Evolutionary conservation across 2,888 invertebrate genomes (phyloP).

Genomic region (Halictus quadricinctus): DNA sequence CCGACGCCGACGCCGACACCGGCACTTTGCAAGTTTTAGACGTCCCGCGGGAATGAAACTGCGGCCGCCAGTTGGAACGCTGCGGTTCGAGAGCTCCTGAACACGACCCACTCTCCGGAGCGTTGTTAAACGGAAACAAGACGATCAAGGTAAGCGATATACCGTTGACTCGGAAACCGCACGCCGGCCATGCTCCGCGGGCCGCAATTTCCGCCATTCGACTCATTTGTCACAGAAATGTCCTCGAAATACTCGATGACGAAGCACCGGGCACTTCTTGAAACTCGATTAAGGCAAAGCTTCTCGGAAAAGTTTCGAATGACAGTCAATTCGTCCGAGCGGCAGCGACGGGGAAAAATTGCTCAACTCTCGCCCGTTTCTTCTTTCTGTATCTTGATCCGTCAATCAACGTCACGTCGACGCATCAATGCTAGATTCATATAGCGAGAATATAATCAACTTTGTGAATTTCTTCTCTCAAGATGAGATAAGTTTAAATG

Average conservation of each 20-base stretch:
- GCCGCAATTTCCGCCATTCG: not conserved
- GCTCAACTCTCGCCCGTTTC: too few species aligned
- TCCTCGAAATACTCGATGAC: not conserved
- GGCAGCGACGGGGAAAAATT: too few species aligned
- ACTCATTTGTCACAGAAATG: not conserved
- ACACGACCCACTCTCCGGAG: not conserved
- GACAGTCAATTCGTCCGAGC: too few species aligned
- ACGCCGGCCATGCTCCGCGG: not conserved
- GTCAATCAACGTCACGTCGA: not conserved
- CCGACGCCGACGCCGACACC: not conserved
- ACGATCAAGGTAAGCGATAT: conserved; percentile 1
- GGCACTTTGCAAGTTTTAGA: not conserved
- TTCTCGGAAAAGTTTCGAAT: not conserved
- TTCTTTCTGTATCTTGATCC: not conserved
- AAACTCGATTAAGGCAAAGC: not conserved
- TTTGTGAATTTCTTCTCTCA: not conserved
- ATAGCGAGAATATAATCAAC: not conserved
- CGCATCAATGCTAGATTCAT: not conserved
- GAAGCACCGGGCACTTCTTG: not conserved
- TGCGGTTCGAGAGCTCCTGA: not conserved
- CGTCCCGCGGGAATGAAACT: conserved; percentile 26
- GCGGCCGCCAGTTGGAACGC: not conserved
- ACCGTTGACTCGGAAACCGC: not conserved
- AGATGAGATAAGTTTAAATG: not conserved
- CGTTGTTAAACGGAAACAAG: not conserved